Conservation (phyloP, 1,140 invertebrate species). For the Agrilus planipennis region DNA sequence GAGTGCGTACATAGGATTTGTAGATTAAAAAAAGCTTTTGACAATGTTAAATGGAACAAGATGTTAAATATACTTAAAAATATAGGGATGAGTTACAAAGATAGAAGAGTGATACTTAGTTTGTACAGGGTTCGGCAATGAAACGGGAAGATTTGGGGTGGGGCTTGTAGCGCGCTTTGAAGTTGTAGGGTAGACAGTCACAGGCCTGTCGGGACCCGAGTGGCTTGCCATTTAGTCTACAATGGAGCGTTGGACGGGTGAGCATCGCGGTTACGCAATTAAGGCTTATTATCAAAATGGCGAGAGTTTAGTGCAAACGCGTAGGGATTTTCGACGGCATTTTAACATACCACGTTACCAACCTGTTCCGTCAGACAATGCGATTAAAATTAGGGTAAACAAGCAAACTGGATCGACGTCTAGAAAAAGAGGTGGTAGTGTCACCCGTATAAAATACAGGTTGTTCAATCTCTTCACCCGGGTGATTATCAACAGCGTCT, state of each 20-base stretch:
- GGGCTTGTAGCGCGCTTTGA: too few species aligned
- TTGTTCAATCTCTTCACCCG: slow-evolving; percentile 9
- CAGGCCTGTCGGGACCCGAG: too few species aligned
- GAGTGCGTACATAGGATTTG: too few species aligned
- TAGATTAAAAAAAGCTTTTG: too few species aligned
- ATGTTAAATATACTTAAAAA: too few species aligned
- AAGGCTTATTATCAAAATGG: slow-evolving; percentile 6
- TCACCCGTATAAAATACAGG: slow-evolving; percentile 10
- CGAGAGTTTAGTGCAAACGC: slow-evolving; percentile 4
- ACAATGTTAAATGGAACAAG: too few species aligned
- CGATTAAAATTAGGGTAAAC: slow-evolving; percentile 9
- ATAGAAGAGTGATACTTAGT: too few species aligned
- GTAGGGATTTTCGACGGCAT: slow-evolving; percentile 7
- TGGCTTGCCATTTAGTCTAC: slow-evolving; percentile 9
- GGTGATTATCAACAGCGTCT: slow-evolving; percentile 11
- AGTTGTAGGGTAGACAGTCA: too few species aligned
- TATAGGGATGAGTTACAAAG: too few species aligned
- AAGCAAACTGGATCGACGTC: slow-evolving; percentile 9
- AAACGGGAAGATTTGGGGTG: too few species aligned
- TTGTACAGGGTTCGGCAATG: too few species aligned
- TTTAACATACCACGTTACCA: slow-evolving; percentile 11
- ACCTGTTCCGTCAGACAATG: slow-evolving; percentile 10
- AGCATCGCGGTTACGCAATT: slow-evolving; percentile 6
- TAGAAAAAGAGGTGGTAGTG: slow-evolving; percentile 7
- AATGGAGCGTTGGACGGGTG: slow-evolving; percentile 11